Evolutionary conservation across 2,888 invertebrate species (phyloP).

Genomic region (Cyaniris semiargus): DNA sequence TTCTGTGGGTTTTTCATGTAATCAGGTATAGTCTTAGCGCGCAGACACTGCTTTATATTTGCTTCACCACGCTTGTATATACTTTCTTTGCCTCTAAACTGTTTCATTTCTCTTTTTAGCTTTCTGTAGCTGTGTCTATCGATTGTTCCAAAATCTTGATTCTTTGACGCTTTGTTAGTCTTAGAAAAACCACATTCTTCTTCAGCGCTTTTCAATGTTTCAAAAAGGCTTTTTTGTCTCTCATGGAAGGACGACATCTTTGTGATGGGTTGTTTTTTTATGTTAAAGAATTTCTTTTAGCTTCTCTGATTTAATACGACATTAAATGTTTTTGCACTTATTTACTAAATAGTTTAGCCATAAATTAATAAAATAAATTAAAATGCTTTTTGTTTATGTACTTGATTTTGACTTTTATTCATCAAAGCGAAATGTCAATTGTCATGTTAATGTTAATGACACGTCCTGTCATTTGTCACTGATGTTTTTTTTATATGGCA

Average conservation of each 20-base stretch:
- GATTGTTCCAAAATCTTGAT: constrained; percentile 59
- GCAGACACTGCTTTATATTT: constrained; percentile 81
- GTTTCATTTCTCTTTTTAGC: constrained; percentile 78
- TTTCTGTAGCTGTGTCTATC: constrained; percentile 61
- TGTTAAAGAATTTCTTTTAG: not conserved
- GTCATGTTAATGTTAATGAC: no score
- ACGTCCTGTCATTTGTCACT: no score
- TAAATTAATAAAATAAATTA: not conserved
- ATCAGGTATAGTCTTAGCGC: constrained; percentile 62
- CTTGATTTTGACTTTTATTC: no score
- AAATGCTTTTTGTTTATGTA: no score
- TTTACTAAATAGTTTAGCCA: not conserved
- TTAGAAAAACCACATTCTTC: constrained; percentile 71
- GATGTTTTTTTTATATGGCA: no score
- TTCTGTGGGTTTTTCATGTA: constrained; percentile 88
- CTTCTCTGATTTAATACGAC: not conserved
- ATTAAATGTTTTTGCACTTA: not conserved
- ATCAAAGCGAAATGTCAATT: no score
- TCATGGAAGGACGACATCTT: constrained; percentile 75
- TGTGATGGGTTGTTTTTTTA: constrained; percentile 17
- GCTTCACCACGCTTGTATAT: constrained; percentile 88
- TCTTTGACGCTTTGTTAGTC: constrained; percentile 55
- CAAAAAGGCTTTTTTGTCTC: constrained; percentile 86
- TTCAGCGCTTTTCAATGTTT: constrained; percentile 83
- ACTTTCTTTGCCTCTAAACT: constrained; percentile 86